phyloP scores from a whole-genome alignment of 2,888 invertebrate species.

The Dione juno region DNA sequence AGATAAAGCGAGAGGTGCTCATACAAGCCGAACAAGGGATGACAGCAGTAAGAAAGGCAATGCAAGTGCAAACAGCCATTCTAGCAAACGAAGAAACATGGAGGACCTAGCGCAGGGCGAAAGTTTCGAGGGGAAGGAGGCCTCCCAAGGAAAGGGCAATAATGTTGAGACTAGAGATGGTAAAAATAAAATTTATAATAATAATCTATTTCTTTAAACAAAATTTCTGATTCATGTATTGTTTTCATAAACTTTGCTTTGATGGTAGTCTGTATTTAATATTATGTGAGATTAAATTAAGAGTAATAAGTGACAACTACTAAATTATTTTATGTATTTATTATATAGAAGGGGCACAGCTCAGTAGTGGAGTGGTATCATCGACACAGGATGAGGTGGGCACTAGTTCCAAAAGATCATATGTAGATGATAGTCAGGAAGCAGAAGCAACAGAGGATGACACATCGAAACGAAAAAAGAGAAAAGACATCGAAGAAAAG shows the following conservation, averaged over 20 bases:
- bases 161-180: slow-evolving; percentile 66
- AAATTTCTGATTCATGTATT: background rate
- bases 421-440: slow-evolving; percentile 81
- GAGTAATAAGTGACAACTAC: background rate
- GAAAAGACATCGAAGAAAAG: slow-evolving; percentile 87
- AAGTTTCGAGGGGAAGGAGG: slow-evolving; percentile 74
- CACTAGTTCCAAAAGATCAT: slow-evolving; percentile 57
- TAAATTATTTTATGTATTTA: background rate
- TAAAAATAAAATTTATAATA: slow-evolving; percentile 43
- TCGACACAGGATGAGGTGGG: slow-evolving; percentile 71
- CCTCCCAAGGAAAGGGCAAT: slow-evolving; percentile 66
- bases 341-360: slow-evolving; percentile 53
- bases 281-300: too few relatives aligned
- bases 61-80: slow-evolving; percentile 69
- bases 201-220: slow-evolving; percentile 9
- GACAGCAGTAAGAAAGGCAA: slow-evolving; percentile 75
- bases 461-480: slow-evolving; percentile 88
- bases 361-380: slow-evolving; percentile 72
- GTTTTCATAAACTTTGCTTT: background rate
- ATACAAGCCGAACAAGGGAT: slow-evolving; percentile 74
- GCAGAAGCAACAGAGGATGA: slow-evolving; percentile 85
- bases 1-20: slow-evolving; percentile 73
- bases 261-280: background rate
- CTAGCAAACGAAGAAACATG: slow-evolving; percentile 73
- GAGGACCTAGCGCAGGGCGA: slow-evolving; percentile 78